These are phyloP conservation scores for Charina bottae DNA, from an alignment of 2,113 vertebrate species.

Conservation along the genomic window DNA sequence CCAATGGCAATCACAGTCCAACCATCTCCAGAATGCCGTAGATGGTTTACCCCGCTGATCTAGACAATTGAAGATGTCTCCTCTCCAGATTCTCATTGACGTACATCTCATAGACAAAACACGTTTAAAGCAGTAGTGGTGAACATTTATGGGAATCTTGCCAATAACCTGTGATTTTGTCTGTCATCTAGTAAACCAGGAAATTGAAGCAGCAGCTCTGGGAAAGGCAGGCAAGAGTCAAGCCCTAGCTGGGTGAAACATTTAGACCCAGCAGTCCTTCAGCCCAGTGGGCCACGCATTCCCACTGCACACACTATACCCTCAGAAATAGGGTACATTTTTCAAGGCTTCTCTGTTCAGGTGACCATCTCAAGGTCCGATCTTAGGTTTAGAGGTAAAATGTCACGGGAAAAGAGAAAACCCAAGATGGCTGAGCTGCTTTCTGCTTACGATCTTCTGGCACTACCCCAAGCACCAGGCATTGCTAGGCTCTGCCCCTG, in stretches of 20 bases:
- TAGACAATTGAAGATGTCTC: not conserved
- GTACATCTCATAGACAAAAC: not conserved
- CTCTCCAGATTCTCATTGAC: not conserved
- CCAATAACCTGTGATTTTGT: not conserved
- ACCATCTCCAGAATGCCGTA: not conserved
- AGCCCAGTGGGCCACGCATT: not conserved
- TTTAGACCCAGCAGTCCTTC: not conserved
- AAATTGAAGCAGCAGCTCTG: not conserved
- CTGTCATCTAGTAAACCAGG: not conserved
- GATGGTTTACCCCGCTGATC: not conserved
- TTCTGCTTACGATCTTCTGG: not conserved
- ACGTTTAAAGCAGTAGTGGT: not conserved
- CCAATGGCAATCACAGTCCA: not conserved
- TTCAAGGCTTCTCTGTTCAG: not conserved
- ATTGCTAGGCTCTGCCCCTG: not conserved
- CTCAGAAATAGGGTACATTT: not conserved
- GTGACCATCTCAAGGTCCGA: not conserved
- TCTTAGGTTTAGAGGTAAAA: not conserved
- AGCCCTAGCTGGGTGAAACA: not conserved
- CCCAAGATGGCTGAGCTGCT: not conserved
- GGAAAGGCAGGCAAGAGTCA: not conserved
- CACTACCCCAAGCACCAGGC: not conserved
- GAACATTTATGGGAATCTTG: not conserved
- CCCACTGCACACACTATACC: not conserved
- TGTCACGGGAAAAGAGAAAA: not conserved